phyloP scores from a whole-genome alignment of 2,888 invertebrate genomes.

The Spialia ferax region DNA sequence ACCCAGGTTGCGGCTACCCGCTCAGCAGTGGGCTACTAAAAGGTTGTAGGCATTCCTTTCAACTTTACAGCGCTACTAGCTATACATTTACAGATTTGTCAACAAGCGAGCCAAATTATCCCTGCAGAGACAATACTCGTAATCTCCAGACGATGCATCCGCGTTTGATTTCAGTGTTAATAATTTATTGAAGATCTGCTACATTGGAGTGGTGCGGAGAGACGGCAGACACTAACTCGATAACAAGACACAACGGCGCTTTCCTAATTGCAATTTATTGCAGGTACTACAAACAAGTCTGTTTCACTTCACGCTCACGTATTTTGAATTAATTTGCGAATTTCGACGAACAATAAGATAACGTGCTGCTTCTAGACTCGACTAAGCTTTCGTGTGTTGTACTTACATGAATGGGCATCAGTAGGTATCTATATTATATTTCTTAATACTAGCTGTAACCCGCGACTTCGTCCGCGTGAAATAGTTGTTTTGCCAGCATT shows the following conservation, averaged over 20 bases:
- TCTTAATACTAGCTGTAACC: too few relatives aligned
- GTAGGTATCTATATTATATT: too few relatives aligned
- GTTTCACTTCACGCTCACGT: slow-evolving; percentile 80
- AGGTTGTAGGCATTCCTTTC: too few relatives aligned
- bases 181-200: slow-evolving; percentile 66
- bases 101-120: slow-evolving; percentile 7
- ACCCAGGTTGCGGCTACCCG: too few relatives aligned
- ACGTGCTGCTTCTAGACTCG: slow-evolving; percentile 45
- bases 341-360: slow-evolving; percentile 73
- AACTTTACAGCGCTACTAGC: not conserved
- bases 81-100: not conserved
- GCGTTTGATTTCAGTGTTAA: slow-evolving; percentile 58
- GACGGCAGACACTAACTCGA: slow-evolving; percentile 82
- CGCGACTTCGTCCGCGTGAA: too few relatives aligned
- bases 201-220: slow-evolving; percentile 70
- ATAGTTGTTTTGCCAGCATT: too few relatives aligned
- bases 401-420: too few relatives aligned
- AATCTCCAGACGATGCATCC: slow-evolving; percentile 22
- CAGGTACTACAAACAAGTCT: slow-evolving; percentile 85
- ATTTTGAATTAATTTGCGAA: slow-evolving; percentile 84
- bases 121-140: slow-evolving; percentile 21
- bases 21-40: too few relatives aligned
- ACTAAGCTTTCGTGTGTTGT: slow-evolving; percentile 21
- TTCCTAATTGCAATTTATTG: slow-evolving; percentile 86
- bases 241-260: slow-evolving; percentile 84